phyloP scores from a whole-genome alignment of 1,140 invertebrate species.

The Drosophila malerkotliana region DNA sequence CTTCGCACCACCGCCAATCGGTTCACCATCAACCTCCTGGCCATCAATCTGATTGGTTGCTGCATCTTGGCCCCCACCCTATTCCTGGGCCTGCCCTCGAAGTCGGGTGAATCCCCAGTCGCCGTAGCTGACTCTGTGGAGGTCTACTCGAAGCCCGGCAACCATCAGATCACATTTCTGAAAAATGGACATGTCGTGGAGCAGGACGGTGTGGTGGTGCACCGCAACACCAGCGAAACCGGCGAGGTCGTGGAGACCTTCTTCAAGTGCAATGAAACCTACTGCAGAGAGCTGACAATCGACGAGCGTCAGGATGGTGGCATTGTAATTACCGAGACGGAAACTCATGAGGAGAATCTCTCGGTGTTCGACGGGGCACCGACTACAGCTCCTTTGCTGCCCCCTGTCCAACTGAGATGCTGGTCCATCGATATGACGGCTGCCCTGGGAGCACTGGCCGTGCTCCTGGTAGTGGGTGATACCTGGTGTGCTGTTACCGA shows the following conservation, averaged over 20 bases:
- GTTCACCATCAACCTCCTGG: slow-evolving; percentile 81
- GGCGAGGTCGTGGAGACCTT: slow-evolving; percentile 68
- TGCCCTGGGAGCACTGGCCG: slow-evolving; percentile 86
- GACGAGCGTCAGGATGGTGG: slow-evolving; percentile 66
- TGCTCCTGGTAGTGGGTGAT: slow-evolving; percentile 93
- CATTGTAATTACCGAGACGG: slow-evolving; percentile 74
- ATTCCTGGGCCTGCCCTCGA: slow-evolving; percentile 59
- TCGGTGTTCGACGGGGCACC: slow-evolving; percentile 34
- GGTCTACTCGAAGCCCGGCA: slow-evolving; percentile 73
- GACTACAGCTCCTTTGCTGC: slow-evolving; percentile 25
- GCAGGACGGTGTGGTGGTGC: slow-evolving; percentile 73
- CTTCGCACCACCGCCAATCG: slow-evolving; percentile 83
- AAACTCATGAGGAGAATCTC: slow-evolving; percentile 73
- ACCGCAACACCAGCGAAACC: slow-evolving; percentile 38
- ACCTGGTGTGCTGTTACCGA: slow-evolving; percentile 94
- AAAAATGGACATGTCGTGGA: slow-evolving; percentile 74
- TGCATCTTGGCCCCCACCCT: slow-evolving; percentile 78
- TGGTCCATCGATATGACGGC: slow-evolving; percentile 83
- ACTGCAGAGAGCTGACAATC: slow-evolving; percentile 73
- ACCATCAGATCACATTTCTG: slow-evolving; percentile 71
- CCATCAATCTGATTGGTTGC: slow-evolving; percentile 82
- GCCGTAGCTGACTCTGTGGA: slow-evolving; percentile 61
- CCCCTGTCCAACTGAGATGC: slow-evolving; percentile 65
- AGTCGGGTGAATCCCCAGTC: not conserved
- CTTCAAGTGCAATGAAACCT: slow-evolving; percentile 75